Evolutionary conservation across 2,888 invertebrate species (phyloP).

Genomic region (Lobophora halterata): DNA sequence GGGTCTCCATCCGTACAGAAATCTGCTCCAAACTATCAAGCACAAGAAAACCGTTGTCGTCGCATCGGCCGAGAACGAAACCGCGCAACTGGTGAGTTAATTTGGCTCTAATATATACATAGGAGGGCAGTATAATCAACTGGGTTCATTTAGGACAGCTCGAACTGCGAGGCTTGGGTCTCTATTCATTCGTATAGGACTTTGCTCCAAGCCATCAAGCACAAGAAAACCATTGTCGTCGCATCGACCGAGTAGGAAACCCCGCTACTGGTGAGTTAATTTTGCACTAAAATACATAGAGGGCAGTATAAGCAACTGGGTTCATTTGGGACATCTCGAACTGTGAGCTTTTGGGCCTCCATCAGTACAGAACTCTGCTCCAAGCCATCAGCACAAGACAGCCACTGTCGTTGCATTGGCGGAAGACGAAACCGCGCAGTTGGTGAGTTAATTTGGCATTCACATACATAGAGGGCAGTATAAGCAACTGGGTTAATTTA

Average conservation of each 20-base stretch:
- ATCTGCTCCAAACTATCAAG: conserved; percentile 81
- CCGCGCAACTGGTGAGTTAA: conserved; percentile 84
- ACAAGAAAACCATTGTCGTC: conserved; percentile 85
- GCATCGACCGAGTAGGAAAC: conserved; percentile 90
- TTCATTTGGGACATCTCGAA: conserved; percentile 85
- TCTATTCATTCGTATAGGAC: conserved; percentile 81
- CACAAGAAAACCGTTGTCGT: conserved; percentile 86
- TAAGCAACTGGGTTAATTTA: conserved; percentile 90
- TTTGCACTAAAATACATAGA: no score
- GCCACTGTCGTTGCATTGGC: conserved; percentile 89
- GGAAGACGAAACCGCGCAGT: conserved; percentile 87
- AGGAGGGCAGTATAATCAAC: conserved; percentile 91
- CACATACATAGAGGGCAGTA: conserved; percentile 89
- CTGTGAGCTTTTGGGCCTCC: conserved; percentile 85
- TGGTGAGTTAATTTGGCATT: conserved; percentile 80
- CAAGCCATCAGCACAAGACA: conserved; percentile 82
- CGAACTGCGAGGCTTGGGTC: conserved; percentile 85
- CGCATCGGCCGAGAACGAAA: conserved; percentile 89
- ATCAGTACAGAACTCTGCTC: conserved; percentile 79
- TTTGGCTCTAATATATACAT: no score
- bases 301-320: conserved; percentile 91
- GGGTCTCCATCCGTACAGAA: conserved; percentile 82
- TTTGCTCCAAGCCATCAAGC: conserved; percentile 82
- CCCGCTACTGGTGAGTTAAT: conserved; percentile 83
- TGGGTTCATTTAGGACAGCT: conserved; percentile 86